Percentiles rank a stretch among this genome's conserved stretches.
These are phyloP conservation scores for Ciconia boyciana DNA, from an alignment of 2,113 vertebrate genomes.

Conservation along the genomic window DNA sequence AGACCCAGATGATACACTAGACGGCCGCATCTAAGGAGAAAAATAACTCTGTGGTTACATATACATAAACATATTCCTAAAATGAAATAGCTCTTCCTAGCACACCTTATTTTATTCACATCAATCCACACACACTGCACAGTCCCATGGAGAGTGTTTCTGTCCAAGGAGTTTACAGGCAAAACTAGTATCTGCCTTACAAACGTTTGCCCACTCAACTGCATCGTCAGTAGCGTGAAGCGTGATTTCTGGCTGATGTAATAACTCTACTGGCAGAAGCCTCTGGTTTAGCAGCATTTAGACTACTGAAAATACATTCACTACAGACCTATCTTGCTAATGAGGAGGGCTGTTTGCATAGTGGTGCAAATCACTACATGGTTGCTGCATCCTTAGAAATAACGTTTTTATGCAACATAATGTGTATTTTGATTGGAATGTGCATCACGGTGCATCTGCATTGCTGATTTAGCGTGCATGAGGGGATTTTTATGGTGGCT, in stretches of 20 bases:
- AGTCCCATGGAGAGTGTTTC: neutral
- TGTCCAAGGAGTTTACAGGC: neutral
- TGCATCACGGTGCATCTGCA: accelerated
- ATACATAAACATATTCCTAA: neutral
- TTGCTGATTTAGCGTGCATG: too few relatives aligned
- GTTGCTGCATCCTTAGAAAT: neutral
- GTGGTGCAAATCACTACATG: accelerated
- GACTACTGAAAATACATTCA: neutral
- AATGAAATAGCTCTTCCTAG: neutral
- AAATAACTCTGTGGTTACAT: neutral
- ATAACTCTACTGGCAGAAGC: neutral
- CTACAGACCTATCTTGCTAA: neutral
- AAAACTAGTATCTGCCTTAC: neutral
- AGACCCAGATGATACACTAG: slow-evolving; percentile 85
- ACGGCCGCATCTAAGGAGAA: slow-evolving; percentile 83
- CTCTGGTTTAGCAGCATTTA: neutral
- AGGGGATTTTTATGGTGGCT: neutral
- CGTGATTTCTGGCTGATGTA: accelerated
- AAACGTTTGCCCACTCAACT: accelerated
- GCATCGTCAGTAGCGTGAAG: neutral
- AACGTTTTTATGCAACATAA: neutral
- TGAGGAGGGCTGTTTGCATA: accelerated
- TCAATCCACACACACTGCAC: neutral
- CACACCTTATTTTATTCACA: neutral
- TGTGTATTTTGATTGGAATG: neutral